Conservation (phyloP, 2,888 invertebrate genomes). For the Drosophila prolongata region DNA sequence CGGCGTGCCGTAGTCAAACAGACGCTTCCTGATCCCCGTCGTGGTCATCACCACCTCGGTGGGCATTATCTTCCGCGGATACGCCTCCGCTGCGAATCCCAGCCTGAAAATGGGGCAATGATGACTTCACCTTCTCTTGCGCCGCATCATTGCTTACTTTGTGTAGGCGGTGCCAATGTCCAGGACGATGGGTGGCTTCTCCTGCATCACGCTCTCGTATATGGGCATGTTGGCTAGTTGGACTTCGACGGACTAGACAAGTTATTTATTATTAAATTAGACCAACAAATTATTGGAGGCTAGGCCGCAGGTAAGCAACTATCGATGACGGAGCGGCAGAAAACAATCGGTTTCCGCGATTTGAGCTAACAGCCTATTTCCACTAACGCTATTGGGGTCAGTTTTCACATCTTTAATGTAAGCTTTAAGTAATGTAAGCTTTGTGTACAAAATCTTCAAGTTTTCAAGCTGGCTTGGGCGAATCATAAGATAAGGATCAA, state of each 20-base stretch:
- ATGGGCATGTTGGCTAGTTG: conserved; percentile 87
- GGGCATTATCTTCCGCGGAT: conserved; percentile 94
- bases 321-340: background rate
- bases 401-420: background rate
- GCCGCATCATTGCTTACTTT: conserved; percentile 88
- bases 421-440: too few species aligned
- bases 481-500: too few species aligned
- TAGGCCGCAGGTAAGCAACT: background rate
- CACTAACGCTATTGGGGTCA: background rate
- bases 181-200: conserved; percentile 94
- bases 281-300: background rate
- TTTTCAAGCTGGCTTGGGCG: too few species aligned
- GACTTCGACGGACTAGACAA: background rate
- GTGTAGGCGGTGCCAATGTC: conserved; percentile 96
- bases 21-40: conserved; percentile 86
- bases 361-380: background rate
- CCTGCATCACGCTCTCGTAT: conserved; percentile 93
- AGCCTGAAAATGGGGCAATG: conserved; percentile 86
- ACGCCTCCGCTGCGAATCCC: conserved; percentile 95
- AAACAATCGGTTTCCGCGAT: background rate
- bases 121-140: conserved; percentile 61
- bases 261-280: background rate
- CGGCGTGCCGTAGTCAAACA: conserved; percentile 88
- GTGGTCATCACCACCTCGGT: conserved; percentile 90
- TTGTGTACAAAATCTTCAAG: too few species aligned